Base-by-base conservation (phyloP, 1,140 invertebrate genomes). In the Parasteatoda tepidariorum region DNA sequence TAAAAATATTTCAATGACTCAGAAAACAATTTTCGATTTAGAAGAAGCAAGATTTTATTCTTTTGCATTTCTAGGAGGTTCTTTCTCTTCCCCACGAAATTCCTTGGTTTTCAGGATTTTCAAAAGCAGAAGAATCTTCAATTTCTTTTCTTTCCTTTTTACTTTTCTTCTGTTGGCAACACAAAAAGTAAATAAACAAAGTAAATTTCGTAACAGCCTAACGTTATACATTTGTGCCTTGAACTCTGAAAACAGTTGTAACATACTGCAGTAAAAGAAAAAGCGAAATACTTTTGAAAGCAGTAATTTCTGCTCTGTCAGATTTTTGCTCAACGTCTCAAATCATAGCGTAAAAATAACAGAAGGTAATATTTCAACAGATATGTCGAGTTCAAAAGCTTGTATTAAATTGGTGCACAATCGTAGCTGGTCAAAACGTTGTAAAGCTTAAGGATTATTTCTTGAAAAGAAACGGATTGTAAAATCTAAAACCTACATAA, bases 311-410 rank as follows among this genome's bases (percentile, higher is more conserved):
- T 71, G 68, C 68, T 71, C 28, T 55, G 28, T 48, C 68, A 28
- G 41, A 71, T 48, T 30, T n/a, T 71, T 48, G 28, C 28, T 26
- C 57, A 55, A 26, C 41, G 48, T 71, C 48, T 41, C 68, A 71
- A 57, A 71, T 71, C 48, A 55, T n/a, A 31, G 15, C 30, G 48
- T n/a, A n/a, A 71, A 71, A 48, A 48, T 9, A 71, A 38, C 48
- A 9, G 18, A 71, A 38, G 18, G 68, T 48, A 71, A 71, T 71
- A 71, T 71, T 71, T 71, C 41, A 71, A 31, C 68, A 55, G 68
- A 24, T 26, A 71, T 71, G 68, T 26, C 41, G 55, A n/a, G n/a
- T n/a, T n/a, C n/a, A n/a, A n/a, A n/a, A n/a, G n/a, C n/a, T n/a
- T n/a, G n/a, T n/a, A n/a, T n/a, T n/a, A n/a, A n/a, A n/a, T n/a